A percentile compares a stretch with the other conserved stretches of the same genome.
phyloP scores from a whole-genome alignment of 2,888 invertebrate species.

The Meteorus cinctellus region DNA sequence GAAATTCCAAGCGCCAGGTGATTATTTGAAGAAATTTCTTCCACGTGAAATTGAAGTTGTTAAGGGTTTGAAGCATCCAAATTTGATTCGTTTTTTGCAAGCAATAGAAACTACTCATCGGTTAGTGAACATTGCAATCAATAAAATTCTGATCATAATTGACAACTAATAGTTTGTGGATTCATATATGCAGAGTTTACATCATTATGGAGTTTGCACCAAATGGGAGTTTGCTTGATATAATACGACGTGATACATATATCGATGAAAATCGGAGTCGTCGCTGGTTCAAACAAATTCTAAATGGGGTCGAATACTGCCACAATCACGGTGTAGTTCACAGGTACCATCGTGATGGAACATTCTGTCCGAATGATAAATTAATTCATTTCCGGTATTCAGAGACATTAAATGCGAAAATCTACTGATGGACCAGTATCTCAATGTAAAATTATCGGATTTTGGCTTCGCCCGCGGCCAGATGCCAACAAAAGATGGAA shows the following conservation, averaged over 20 bases:
- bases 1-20: slow-evolving; percentile 87
- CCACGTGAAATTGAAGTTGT: slow-evolving; percentile 89
- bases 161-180: not conserved
- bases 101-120: slow-evolving; percentile 90
- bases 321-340: slow-evolving; percentile 87
- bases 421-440: slow-evolving; percentile 81
- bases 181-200: slow-evolving; percentile 77
- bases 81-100: slow-evolving; percentile 86
- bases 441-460: slow-evolving; percentile 85
- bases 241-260: slow-evolving; percentile 82
- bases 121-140: slow-evolving; percentile 68
- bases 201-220: slow-evolving; percentile 90
- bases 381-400: slow-evolving; percentile 47
- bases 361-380: slow-evolving; percentile 23
- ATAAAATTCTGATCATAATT: not conserved
- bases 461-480: slow-evolving; percentile 88
- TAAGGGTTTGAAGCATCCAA: slow-evolving; percentile 85
- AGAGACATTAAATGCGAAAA: slow-evolving; percentile 91
- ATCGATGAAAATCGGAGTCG: slow-evolving; percentile 82
- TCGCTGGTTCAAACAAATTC: slow-evolving; percentile 83
- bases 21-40: slow-evolving; percentile 86
- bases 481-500: slow-evolving; percentile 80
- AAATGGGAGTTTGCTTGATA: slow-evolving; percentile 85
- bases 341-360: slow-evolving; percentile 74
- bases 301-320: slow-evolving; percentile 85